These are phyloP conservation scores for Pristionchus mayeri DNA, from an alignment of 2,888 invertebrate species.

Conservation along the genomic window DNA sequence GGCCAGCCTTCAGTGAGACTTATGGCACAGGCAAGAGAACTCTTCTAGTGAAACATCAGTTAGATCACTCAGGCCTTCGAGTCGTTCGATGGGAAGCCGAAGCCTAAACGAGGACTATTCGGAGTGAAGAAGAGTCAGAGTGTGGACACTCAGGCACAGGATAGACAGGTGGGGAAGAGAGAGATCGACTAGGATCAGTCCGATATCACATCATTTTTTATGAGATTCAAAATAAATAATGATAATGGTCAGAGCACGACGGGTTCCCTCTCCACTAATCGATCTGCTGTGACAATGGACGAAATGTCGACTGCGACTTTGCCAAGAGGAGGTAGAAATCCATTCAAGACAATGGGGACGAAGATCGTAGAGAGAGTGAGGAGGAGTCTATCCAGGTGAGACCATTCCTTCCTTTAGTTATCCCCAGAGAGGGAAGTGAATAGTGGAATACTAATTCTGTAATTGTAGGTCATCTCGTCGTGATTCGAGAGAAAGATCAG, in stretches of 20 bases:
- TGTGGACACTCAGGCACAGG: slow-evolving; percentile 63
- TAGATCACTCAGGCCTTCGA: slow-evolving; percentile 68
- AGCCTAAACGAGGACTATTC: slow-evolving; percentile 66
- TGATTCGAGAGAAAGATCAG: slow-evolving; percentile 31
- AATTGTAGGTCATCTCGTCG: slow-evolving; percentile 42
- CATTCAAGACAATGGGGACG: slow-evolving; percentile 68
- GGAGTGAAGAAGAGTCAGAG: slow-evolving; percentile 73
- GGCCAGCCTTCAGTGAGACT: slow-evolving; percentile 72
- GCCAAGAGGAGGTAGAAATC: slow-evolving; percentile 66
- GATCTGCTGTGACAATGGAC: slow-evolving; percentile 41
- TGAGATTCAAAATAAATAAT: no score
- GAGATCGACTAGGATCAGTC: no score
- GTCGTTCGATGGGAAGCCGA: slow-evolving; percentile 61
- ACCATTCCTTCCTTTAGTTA: no score
- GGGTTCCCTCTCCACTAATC: slow-evolving; percentile 43
- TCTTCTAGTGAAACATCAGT: not conserved
- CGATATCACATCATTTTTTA: not conserved
- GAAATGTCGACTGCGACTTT: slow-evolving; percentile 55
- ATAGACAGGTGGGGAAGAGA: slow-evolving; percentile 33
- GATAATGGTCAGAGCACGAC: slow-evolving; percentile 32
- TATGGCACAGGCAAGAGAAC: slow-evolving; percentile 51
- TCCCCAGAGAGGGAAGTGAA: no score
- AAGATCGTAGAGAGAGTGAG: slow-evolving; percentile 64
- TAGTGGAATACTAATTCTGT: no score
- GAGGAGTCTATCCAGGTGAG: slow-evolving; percentile 54